phyloP scores from a whole-genome alignment of 2,113 vertebrate species.

The Coreoperca whiteheadi region DNA sequence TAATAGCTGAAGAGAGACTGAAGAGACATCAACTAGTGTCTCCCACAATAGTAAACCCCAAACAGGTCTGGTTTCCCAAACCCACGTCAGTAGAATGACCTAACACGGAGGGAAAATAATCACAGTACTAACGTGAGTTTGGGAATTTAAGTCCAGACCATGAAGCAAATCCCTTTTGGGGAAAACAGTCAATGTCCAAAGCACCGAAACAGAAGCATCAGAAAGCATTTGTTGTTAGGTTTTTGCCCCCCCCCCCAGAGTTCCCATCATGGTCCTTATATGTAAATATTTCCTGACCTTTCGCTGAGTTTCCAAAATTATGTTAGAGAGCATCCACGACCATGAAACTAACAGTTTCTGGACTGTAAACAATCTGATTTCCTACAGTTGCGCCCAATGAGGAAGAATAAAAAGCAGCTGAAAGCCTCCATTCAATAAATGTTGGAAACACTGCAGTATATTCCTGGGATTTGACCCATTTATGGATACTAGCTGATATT shows the following conservation, averaged over 20 bases:
- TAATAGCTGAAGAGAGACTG: constrained; percentile 56
- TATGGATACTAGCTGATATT: background rate
- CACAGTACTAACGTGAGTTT: background rate
- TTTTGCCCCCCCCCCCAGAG: background rate
- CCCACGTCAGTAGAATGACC: background rate
- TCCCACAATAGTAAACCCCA: constrained; percentile 24
- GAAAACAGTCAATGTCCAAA: constrained; percentile 37
- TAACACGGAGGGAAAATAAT: rapidly evolving
- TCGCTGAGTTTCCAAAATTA: background rate
- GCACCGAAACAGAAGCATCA: constrained; percentile 38
- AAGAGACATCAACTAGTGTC: constrained; percentile 39
- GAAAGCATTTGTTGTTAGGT: constrained; percentile 6
- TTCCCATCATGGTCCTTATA: constrained; percentile 41
- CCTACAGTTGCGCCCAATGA: background rate
- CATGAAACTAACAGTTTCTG: background rate
- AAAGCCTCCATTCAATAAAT: background rate
- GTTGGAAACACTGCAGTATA: background rate
- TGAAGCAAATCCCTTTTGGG: background rate
- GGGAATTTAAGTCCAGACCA: constrained; percentile 1
- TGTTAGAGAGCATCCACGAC: background rate
- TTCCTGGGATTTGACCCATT: background rate
- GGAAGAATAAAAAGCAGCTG: background rate
- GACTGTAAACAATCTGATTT: background rate
- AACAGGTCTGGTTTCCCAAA: constrained; percentile 17
- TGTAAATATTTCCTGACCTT: background rate